Evolutionary conservation across 2,888 invertebrate genomes (phyloP).

Genomic region (Heliconius sara): DNA sequence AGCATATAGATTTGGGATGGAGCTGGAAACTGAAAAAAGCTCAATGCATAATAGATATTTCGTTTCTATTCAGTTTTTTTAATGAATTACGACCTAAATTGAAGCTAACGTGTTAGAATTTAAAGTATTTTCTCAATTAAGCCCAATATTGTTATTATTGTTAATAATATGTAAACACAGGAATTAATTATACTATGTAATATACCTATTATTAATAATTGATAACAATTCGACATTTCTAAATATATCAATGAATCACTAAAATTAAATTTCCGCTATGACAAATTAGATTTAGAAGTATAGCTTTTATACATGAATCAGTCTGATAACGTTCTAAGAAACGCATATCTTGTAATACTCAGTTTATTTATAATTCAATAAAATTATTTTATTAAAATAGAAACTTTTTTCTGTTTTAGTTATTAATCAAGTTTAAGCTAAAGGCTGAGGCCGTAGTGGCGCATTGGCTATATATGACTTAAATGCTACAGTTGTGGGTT

Average conservation of each 20-base stretch:
- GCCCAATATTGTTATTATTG: neutral
- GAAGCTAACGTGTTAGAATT: no score
- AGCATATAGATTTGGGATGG: no score
- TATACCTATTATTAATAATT: slow-evolving; percentile 21
- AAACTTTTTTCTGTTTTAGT: neutral
- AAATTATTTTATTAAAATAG: neutral
- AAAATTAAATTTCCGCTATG: slow-evolving; percentile 3
- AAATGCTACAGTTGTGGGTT: neutral
- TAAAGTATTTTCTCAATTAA: no score
- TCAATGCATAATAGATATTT: no score
- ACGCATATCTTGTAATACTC: neutral
- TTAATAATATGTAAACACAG: neutral
- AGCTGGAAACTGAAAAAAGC: no score
- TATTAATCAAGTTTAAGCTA: neutral
- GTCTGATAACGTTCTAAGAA: slow-evolving; percentile 29
- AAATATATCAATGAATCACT: slow-evolving; percentile 22
- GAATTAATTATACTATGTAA: neutral
- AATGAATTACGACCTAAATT: no score
- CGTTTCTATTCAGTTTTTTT: no score
- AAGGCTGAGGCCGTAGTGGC: neutral
- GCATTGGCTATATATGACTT: no score
- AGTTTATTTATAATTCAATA: slow-evolving; percentile 4
- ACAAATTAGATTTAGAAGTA: slow-evolving; percentile 4
- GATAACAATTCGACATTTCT: slow-evolving; percentile 22
- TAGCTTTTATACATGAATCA: slow-evolving; percentile 14